phyloP scores from a whole-genome alignment of 2,797 vertebrate genomes.

The Antennarius maculatus region DNA sequence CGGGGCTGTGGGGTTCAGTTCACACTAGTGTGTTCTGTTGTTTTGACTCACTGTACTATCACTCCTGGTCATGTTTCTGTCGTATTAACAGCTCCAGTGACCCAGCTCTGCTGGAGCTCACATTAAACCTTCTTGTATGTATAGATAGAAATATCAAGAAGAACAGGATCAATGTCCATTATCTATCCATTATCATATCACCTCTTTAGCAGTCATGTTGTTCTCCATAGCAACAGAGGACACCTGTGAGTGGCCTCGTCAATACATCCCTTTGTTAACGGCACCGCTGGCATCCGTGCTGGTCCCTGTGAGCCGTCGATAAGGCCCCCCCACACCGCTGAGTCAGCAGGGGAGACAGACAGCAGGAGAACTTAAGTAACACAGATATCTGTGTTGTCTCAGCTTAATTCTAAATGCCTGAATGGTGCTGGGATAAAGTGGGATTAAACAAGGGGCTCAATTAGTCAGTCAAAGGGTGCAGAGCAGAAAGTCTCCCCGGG shows the following conservation, averaged over 20 bases:
- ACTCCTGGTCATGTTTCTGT: background rate
- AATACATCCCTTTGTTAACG: constrained; percentile 60
- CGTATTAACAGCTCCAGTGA: background rate
- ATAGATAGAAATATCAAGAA: background rate
- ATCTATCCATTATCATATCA: background rate
- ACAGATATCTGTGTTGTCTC: constrained; percentile 41
- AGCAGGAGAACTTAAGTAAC: constrained; percentile 47
- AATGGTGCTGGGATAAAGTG: constrained; percentile 55
- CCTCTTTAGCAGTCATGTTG: constrained; percentile 6
- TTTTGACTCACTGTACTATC: background rate
- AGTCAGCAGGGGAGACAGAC: constrained; percentile 38
- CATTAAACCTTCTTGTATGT: background rate
- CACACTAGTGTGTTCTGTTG: background rate
- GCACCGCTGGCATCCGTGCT: constrained; percentile 56
- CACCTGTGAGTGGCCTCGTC: constrained; percentile 34
- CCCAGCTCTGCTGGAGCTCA: background rate
- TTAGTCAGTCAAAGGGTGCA: constrained; percentile 56
- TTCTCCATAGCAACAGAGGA: background rate
- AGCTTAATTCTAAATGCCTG: constrained; percentile 53
- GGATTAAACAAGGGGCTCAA: constrained; percentile 62
- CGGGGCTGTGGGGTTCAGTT: background rate
- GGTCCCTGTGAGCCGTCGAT: constrained; percentile 61
- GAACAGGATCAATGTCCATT: background rate
- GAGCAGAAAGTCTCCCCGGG: constrained; percentile 32
- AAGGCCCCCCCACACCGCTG: constrained; percentile 33